These are phyloP conservation scores for Aphaenogaster floridana DNA, from an alignment of 1,140 invertebrate species.

Conservation along the genomic window DNA sequence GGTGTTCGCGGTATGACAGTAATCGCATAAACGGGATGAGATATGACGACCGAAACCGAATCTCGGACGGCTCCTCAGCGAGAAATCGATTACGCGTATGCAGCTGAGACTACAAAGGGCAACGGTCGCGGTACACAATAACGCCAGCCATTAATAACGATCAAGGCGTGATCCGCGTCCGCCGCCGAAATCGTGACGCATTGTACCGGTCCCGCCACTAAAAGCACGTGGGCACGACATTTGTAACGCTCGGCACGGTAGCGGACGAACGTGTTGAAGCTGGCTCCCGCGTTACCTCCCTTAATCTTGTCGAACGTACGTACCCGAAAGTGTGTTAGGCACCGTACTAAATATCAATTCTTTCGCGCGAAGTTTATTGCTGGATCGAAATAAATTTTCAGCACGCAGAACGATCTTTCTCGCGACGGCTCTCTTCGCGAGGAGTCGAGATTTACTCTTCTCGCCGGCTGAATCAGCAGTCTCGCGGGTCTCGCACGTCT, in stretches of 20 bases:
- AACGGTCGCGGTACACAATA: slow-evolving; percentile 54
- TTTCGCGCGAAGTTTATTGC: slow-evolving; percentile 7
- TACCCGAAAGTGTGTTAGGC: slow-evolving; percentile 19
- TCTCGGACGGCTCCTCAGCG: slow-evolving; percentile 23
- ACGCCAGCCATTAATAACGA: slow-evolving; percentile 72
- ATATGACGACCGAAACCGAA: slow-evolving; percentile 59
- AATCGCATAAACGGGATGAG: slow-evolving; percentile 54
- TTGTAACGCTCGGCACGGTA: slow-evolving; percentile 60
- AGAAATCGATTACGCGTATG: slow-evolving; percentile 49
- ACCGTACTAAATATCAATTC: slow-evolving; percentile 54
- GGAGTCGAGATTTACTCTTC: slow-evolving; percentile 7
- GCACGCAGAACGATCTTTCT: not conserved
- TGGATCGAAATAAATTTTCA: slow-evolving; percentile 21
- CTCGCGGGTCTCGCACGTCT: slow-evolving; percentile 15
- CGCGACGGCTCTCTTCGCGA: not conserved
- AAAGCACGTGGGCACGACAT: slow-evolving; percentile 54
- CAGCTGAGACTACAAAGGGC: slow-evolving; percentile 52
- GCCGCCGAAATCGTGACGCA: slow-evolving; percentile 71
- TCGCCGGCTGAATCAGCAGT: slow-evolving; percentile 50
- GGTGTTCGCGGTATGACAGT: slow-evolving; percentile 36
- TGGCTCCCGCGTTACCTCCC: not conserved
- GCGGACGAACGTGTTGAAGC: slow-evolving; percentile 33
- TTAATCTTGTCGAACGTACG: slow-evolving; percentile 44
- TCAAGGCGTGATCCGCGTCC: slow-evolving; percentile 69
- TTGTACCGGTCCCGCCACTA: slow-evolving; percentile 48